Base-by-base conservation (phyloP, 2,113 vertebrate species). In the Garra rufa region DNA sequence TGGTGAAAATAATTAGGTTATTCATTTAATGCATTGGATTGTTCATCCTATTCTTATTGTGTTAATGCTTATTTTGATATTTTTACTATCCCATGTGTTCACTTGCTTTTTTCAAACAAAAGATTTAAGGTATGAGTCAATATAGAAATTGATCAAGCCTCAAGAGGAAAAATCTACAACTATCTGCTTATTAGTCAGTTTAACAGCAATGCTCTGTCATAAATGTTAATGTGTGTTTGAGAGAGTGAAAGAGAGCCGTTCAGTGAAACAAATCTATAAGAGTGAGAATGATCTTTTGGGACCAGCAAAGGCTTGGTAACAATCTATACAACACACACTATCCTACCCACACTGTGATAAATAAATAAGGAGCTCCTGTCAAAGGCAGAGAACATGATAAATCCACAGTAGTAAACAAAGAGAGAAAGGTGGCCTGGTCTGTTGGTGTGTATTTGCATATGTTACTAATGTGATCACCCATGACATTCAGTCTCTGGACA, bases 311-410 rank as follows among this genome's bases (percentile, higher is more conserved):
- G 34, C 34, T 34, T 34, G 34, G 34, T 34, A 34, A 34, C 34
- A 34, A 34, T 34, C 34, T 34, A 34, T 34, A 34, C 24, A 9
- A 59, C 57, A 59, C 9, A 48, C 26, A 65, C 61, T 15, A 65
- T 24, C 69, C 10, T 43, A n/a, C 67, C 38, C 67, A 71, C 38
- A 43, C 38, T 3, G 71, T 74, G 71, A 48, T 74, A 50, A 74
- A 74, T 74, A 74, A 74, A 50, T 74, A 74, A 74, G 70, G 11
- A 73, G 70, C 41, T 46, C 43, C 70, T 74, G 71, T 46, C 65
- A 69, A 69, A 69, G 65, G 65, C 34, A 38, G 17, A n/a, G 44
- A 9, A 74, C n/a, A 48, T 28, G 71, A 74, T 74, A 28, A 46
- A 74, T 75, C 44, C 24, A 50, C 44, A 17, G n/a, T 15, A 21